phyloP scores from a whole-genome alignment of 2,888 invertebrate species.

The Reticulitermes lucifugus region DNA sequence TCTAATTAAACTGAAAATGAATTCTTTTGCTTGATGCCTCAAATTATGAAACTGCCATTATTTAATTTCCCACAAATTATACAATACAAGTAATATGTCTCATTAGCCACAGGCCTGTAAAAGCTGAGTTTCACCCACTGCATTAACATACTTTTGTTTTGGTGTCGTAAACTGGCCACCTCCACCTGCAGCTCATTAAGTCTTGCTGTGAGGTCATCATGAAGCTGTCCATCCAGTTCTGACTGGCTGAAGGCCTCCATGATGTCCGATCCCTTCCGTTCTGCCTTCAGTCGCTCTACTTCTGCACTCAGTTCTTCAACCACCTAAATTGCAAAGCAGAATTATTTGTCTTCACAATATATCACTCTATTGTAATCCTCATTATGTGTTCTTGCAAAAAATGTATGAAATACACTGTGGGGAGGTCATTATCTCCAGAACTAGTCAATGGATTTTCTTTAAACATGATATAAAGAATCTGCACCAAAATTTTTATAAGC shows the following conservation, averaged over 20 bases:
- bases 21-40: too few relatives aligned
- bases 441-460: too few relatives aligned
- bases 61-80: too few relatives aligned
- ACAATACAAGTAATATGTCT: too few relatives aligned
- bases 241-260: constrained; percentile 32
- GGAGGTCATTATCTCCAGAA: too few relatives aligned
- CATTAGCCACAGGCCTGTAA: too few relatives aligned
- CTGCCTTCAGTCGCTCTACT: constrained; percentile 72
- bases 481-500: too few relatives aligned
- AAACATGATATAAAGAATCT: too few relatives aligned
- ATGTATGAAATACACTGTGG: too few relatives aligned
- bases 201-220: constrained; percentile 44
- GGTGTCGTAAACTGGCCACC: constrained; percentile 76
- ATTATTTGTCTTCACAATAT: neutral
- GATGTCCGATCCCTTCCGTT: neutral
- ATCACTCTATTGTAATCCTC: neutral
- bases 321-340: constrained; percentile 62
- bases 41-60: too few relatives aligned
- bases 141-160: constrained; percentile 75
- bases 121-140: too few relatives aligned
- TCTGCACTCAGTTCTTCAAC: constrained; percentile 76
- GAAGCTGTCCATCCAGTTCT: constrained; percentile 29
- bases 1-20: too few relatives aligned
- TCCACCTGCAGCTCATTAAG: constrained; percentile 82
- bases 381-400: neutral